Conservation (phyloP, 2,113 vertebrate species). For the Chauna torquata region DNA sequence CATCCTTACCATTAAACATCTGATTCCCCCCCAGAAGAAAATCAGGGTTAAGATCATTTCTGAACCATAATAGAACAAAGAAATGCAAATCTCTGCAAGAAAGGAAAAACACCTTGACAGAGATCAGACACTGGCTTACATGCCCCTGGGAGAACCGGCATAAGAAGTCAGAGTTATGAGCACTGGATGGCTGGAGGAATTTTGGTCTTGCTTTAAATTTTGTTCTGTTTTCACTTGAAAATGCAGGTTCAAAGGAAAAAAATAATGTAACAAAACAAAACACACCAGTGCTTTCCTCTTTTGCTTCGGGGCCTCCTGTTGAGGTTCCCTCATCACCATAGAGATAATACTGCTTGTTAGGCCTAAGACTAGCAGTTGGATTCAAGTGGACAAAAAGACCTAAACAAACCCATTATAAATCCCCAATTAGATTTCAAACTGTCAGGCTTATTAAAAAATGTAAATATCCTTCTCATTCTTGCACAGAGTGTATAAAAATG, state of each 20-base stretch:
- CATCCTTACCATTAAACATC: not conserved
- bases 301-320: constrained; percentile 61
- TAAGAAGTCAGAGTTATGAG: constrained; percentile 9
- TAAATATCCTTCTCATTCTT: constrained; percentile 62
- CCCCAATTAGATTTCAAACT: constrained; percentile 74
- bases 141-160: not conserved
- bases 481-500: constrained; percentile 65
- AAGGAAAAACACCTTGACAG: not conserved
- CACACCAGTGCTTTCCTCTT: not conserved
- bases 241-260: constrained; percentile 30
- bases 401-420: constrained; percentile 71
- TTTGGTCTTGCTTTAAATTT: constrained; percentile 47
- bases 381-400: constrained; percentile 69
- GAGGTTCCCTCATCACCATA: constrained; percentile 68
- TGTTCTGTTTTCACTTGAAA: constrained; percentile 42
- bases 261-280: constrained; percentile 18
- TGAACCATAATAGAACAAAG: not conserved
- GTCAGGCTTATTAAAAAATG: constrained; percentile 73
- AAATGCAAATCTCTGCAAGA: constrained; percentile 13
- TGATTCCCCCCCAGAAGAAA: not conserved
- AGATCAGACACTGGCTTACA: not conserved
- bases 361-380: constrained; percentile 59
- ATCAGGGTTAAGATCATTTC: not conserved
- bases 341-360: constrained; percentile 65
- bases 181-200: constrained; percentile 12